phyloP scores from a whole-genome alignment of 1,140 invertebrate species.

The Grapholita molesta region DNA sequence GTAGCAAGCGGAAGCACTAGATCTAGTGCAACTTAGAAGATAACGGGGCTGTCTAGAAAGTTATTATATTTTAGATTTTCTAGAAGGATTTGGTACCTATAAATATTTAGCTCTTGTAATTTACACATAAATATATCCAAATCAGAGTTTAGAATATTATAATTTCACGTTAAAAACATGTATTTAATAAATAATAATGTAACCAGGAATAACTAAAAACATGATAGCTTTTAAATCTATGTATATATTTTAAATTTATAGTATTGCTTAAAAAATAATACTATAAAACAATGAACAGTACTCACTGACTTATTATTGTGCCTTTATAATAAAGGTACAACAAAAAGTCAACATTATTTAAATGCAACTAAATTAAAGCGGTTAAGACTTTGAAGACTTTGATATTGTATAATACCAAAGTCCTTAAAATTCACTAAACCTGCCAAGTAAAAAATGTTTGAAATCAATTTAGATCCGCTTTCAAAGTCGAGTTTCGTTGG shows the following conservation, averaged over 20 bases:
- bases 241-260: not conserved
- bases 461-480: constrained; percentile 26
- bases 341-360: not conserved
- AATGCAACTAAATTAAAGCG: not conserved
- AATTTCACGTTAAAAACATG: too few species aligned
- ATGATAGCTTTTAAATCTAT: too few species aligned
- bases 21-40: constrained; percentile 2
- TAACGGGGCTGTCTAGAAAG: not conserved
- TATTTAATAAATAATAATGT: too few species aligned
- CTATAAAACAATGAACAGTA: too few species aligned
- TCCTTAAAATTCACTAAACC: not conserved
- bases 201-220: too few species aligned
- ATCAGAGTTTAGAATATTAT: too few species aligned
- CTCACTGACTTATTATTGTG: not conserved
- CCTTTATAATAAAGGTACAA: too few species aligned
- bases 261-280: not conserved
- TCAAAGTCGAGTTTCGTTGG: constrained; percentile 27
- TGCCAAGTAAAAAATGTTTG: not conserved
- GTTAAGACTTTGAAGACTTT: not conserved
- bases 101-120: not conserved
- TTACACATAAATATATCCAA: too few species aligned
- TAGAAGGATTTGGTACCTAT: not conserved
- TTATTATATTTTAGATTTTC: not conserved
- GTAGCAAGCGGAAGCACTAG: constrained; percentile 35
- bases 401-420: not conserved